phyloP scores from a whole-genome alignment of 2,113 vertebrate genomes.

The Caracal caracal region DNA sequence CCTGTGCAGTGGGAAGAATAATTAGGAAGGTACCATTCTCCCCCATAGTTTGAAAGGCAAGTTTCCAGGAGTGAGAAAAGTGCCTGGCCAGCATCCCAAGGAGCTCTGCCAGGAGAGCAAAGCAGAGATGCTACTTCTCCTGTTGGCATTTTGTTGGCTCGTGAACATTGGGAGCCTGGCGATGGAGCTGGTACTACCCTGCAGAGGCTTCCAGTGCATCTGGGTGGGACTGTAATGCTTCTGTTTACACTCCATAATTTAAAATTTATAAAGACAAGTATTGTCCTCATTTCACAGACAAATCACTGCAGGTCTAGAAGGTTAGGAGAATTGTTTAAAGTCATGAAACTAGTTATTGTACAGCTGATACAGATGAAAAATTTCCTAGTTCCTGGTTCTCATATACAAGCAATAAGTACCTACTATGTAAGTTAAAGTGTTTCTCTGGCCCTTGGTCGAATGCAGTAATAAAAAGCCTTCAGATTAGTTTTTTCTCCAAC shows the following conservation, averaged over 20 bases:
- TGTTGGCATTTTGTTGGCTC: constrained; percentile 70
- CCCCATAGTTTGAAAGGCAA: constrained; percentile 26
- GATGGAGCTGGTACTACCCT: constrained; percentile 32
- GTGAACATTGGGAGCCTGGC: not conserved
- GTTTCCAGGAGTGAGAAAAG: constrained; percentile 64
- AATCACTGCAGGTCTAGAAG: constrained; percentile 6
- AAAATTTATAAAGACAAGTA: constrained; percentile 52
- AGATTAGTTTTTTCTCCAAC: not conserved
- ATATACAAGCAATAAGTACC: not conserved
- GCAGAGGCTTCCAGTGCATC: constrained; percentile 32
- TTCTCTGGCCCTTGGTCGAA: constrained; percentile 2
- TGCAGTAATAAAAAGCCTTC: constrained; percentile 16
- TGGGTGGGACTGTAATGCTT: constrained; percentile 41
- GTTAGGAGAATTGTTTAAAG: constrained; percentile 14
- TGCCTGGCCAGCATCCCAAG: constrained; percentile 55
- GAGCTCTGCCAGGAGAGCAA: constrained; percentile 47
- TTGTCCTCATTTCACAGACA: constrained; percentile 19
- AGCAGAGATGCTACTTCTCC: constrained; percentile 47
- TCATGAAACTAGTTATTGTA: not conserved
- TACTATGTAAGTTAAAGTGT: not conserved
- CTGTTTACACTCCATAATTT: constrained; percentile 59
- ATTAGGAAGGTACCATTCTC: constrained; percentile 30
- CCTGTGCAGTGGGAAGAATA: not conserved
- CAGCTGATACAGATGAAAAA: not conserved
- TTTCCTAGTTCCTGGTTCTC: not conserved